These are phyloP conservation scores for Punctoribates punctum DNA, from an alignment of 2,888 invertebrate species.

Conservation along the genomic window DNA sequence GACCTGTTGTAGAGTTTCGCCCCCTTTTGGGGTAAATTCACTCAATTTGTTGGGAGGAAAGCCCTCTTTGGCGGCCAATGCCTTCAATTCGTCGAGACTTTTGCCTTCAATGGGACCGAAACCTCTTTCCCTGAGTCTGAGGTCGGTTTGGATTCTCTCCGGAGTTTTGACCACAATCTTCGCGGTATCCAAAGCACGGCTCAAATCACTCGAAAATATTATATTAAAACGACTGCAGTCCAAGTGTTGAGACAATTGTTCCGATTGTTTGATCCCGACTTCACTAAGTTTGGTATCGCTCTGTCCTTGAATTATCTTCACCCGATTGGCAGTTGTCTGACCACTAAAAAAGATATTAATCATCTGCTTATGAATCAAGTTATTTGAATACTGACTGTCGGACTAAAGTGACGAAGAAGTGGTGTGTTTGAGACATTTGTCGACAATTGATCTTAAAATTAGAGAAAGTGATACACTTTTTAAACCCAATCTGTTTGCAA, in stretches of 20 bases:
- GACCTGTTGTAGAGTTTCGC: conserved; percentile 40
- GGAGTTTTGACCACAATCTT: conserved; percentile 28
- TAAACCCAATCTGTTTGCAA: not conserved
- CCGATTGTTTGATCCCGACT: conserved; percentile 36
- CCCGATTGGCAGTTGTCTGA: conserved; percentile 42
- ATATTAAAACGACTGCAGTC: conserved; percentile 3
- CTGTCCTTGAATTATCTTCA: conserved; percentile 43
- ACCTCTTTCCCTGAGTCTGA: conserved; percentile 36
- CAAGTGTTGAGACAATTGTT: conserved; percentile 32
- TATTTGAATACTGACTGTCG: conserved; percentile 34
- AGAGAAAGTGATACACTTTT: not conserved
- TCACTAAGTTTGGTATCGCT: conserved; percentile 40
- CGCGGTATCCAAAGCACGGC: conserved; percentile 42
- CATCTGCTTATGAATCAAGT: conserved; percentile 20
- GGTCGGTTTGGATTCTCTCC: conserved; percentile 28
- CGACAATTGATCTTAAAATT: not conserved
- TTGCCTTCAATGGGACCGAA: conserved; percentile 42
- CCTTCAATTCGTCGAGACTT: conserved; percentile 29
- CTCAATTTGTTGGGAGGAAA: not conserved
- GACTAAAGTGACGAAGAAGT: conserved; percentile 37
- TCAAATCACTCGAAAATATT: conserved; percentile 42
- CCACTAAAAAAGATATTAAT: conserved; percentile 38
- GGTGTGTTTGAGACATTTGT: conserved; percentile 13
- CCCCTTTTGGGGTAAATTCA: conserved; percentile 41
- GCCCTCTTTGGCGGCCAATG: conserved; percentile 22